Base-by-base conservation (phyloP, 2,888 invertebrate species). In the Latrodectus elegans region DNA sequence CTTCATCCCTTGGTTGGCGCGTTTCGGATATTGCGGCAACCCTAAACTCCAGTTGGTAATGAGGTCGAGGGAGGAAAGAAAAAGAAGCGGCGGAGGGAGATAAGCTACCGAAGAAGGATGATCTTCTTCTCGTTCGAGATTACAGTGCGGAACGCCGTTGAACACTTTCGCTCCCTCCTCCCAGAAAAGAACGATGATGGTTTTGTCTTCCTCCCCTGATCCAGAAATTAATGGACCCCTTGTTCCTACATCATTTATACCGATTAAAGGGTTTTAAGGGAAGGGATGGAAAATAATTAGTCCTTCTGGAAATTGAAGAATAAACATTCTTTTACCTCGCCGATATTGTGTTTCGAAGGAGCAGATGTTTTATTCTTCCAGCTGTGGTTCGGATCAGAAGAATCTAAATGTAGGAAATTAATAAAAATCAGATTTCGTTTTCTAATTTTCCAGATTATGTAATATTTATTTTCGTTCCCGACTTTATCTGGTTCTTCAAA, bases 61-160 rank as follows among this genome's bases (percentile, higher is more conserved):
- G 65, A 76, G 64, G 76, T 65, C 65, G 76, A 17, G 65, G 65
- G 51, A 11, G 65, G 8, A 10, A 15, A 55, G 49, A 76, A 72
- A 49, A 52, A 49, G 49, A 12, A 55, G 55, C 12, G 53, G 60
- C 55, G 60, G 60, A 60, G 53, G 8, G 22, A 76, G 76, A 76
- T 76, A 76, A 76, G 76, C 76, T 51, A 38, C 76, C 49, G 76
- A 76, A 76, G 76, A 76, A 51, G 76, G 76, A 76, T 65, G 76
- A 76, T 76, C 65, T 60, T 51, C 17, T 64, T 49, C 64, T 17
- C 49, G 53, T 76, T 49, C 76, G 17, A 76, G 76, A 76, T 76
- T 76, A 76, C n/a, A 49, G 52, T 51, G 52, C 72, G 72, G 72
- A 64, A 76, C 74, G 74, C 73, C 51, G 73, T 72, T 52, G 74